Percentiles rank a stretch among this genome's conserved stretches.
phyloP scores from a whole-genome alignment of 1,140 invertebrate species.

The Muscidifurax raptorellus region DNA sequence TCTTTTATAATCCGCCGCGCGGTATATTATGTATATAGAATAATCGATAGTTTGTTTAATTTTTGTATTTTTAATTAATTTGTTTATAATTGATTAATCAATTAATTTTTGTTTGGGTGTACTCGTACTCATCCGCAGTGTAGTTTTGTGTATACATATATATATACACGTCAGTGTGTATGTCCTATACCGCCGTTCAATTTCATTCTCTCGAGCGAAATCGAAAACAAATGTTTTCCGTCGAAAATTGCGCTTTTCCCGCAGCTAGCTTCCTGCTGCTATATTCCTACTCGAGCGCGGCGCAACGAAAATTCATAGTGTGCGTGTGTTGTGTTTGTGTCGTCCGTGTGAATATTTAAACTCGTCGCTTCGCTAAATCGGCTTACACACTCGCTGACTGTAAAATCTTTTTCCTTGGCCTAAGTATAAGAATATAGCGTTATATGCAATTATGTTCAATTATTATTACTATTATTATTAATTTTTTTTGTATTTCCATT shows the following conservation, averaged over 20 bases:
- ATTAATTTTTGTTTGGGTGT: constrained; percentile 18
- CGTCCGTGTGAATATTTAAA: not conserved
- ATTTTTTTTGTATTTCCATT: constrained; percentile 62
- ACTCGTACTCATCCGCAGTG: constrained; percentile 35
- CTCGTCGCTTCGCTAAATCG: not conserved
- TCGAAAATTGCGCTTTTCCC: not conserved
- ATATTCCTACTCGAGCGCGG: too few relatives aligned
- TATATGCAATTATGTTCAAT: constrained; percentile 66
- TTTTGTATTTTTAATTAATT: constrained; percentile 44
- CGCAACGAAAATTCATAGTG: not conserved
- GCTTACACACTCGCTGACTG: constrained; percentile 26
- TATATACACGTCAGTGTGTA: not conserved
- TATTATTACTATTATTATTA: constrained; percentile 68
- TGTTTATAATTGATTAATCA: constrained; percentile 16
- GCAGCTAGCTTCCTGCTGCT: too few relatives aligned
- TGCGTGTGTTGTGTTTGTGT: not conserved
- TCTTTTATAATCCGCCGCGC: constrained; percentile 63
- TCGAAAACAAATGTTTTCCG: not conserved
- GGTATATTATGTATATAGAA: constrained; percentile 61
- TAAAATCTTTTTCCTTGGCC: not conserved
- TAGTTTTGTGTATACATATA: constrained; percentile 9
- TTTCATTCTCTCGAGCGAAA: not conserved
- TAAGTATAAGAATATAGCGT: constrained; percentile 70
- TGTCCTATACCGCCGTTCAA: not conserved
- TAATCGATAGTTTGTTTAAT: constrained; percentile 62